Percentiles rank a stretch among this genome's conserved stretches.
Evolutionary conservation across 2,888 invertebrate species (phyloP).

Genomic region (Drosophila algonquin): DNA sequence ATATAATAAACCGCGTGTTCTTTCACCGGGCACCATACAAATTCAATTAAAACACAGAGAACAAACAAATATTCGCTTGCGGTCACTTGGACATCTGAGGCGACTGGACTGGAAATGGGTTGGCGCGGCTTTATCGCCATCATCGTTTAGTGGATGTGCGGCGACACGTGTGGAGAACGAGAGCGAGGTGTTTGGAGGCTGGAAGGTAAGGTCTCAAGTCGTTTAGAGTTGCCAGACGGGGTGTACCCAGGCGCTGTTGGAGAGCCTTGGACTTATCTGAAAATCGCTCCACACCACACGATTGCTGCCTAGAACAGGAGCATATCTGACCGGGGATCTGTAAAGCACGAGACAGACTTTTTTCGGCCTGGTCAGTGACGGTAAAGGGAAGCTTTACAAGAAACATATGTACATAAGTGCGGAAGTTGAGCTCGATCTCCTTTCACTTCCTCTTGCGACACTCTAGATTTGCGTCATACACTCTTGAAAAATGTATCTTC

Average conservation of each 20-base stretch:
- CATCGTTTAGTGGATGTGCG: neutral
- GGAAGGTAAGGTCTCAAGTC: constrained; percentile 10
- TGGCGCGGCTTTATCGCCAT: constrained; percentile 42
- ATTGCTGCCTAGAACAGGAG: constrained; percentile 10
- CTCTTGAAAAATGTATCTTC: constrained; percentile 1
- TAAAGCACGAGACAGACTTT: constrained; percentile 2
- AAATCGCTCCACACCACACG: constrained; percentile 10
- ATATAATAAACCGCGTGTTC: constrained; percentile 34
- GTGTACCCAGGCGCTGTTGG: constrained; percentile 2
- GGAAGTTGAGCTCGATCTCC: constrained; percentile 51
- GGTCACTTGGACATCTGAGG: constrained; percentile 49
- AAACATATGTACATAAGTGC: constrained; percentile 9
- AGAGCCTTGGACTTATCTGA: constrained; percentile 3
- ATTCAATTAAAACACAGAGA: constrained; percentile 51
- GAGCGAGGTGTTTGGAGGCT: constrained; percentile 13
- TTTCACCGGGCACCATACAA: constrained; percentile 6
- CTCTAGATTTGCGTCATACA: constrained; percentile 50
- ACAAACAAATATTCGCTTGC: constrained; percentile 59
- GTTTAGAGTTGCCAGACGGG: constrained; percentile 24
- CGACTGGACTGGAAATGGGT: constrained; percentile 30
- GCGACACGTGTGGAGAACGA: constrained; percentile 46
- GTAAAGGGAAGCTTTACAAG: constrained; percentile 8
- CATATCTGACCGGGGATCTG: neutral
- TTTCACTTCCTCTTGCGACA: constrained; percentile 52
- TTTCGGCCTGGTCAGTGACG: neutral